phyloP scores from a whole-genome alignment of 2,113 vertebrate species.

The Clinocottus analis region DNA sequence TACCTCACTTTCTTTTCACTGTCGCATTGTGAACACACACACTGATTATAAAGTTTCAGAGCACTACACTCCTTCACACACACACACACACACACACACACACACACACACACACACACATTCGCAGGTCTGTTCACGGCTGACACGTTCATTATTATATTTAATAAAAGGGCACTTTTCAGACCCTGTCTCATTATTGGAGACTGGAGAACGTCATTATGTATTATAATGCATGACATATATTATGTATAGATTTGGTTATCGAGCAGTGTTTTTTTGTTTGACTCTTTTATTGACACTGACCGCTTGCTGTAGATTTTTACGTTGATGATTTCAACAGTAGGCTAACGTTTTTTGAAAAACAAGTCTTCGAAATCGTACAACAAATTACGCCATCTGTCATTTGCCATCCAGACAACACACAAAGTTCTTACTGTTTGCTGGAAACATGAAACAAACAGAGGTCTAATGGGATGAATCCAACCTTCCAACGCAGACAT shows the following conservation, averaged over 20 bases:
- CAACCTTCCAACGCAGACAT: neutral
- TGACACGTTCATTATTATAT: constrained; percentile 15
- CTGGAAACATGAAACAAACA: neutral
- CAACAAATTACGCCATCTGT: neutral
- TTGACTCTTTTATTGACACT: neutral
- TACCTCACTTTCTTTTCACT: constrained; percentile 29
- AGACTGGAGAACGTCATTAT: neutral
- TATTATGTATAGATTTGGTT: neutral
- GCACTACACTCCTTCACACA: neutral
- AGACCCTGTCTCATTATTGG: neutral
- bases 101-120: no score
- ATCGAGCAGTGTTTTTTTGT: neutral
- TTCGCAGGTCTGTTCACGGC: neutral
- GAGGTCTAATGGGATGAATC: neutral
- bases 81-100: no score
- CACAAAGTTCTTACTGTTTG: neutral
- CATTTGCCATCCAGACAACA: neutral
- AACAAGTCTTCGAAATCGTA: neutral
- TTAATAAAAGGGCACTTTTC: constrained; percentile 9
- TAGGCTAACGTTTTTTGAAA: no score
- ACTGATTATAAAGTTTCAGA: constrained; percentile 32
- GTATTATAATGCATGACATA: neutral
- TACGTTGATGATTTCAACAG: no score
- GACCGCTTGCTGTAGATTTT: neutral
- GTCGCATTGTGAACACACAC: constrained; percentile 34